Evolutionary conservation across 2,888 invertebrate species (phyloP).

Genomic region (Portevinia maculata): DNA sequence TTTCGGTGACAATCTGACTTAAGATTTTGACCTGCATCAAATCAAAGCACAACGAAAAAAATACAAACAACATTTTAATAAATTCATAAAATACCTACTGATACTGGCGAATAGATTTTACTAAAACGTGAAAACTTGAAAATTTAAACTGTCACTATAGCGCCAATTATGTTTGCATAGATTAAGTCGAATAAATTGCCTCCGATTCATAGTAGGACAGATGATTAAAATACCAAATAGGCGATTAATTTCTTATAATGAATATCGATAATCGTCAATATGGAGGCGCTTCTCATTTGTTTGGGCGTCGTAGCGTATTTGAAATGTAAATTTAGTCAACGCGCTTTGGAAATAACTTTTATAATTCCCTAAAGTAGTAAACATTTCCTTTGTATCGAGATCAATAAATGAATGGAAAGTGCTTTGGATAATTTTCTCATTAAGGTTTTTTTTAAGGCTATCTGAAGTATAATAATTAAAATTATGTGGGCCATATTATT

Average conservation of each 20-base stretch:
- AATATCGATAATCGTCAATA: constrained; percentile 33
- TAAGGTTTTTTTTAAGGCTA: no score
- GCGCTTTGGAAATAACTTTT: constrained; percentile 16
- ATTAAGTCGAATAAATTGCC: constrained; percentile 32
- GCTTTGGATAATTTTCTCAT: constrained; percentile 1
- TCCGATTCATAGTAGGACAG: constrained; percentile 21
- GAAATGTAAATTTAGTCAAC: constrained; percentile 50
- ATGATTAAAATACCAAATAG: constrained; percentile 48
- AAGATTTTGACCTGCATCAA: constrained; percentile 39
- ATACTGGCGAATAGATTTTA: constrained; percentile 38
- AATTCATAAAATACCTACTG: constrained; percentile 42
- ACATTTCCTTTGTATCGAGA: neutral
- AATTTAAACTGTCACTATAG: constrained; percentile 50
- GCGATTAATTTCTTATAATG: constrained; percentile 49
- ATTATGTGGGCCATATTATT: no score
- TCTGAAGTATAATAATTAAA: no score
- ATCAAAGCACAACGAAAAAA: constrained; percentile 4
- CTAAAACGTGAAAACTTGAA: constrained; percentile 28
- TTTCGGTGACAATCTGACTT: constrained; percentile 32
- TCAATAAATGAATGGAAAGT: neutral
- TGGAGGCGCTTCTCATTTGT: constrained; percentile 19
- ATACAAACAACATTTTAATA: constrained; percentile 28
- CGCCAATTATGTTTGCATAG: constrained; percentile 53
- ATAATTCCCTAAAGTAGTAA: neutral
- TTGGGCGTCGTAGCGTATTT: constrained; percentile 23